These are phyloP conservation scores for Cepaea hortensis DNA, from an alignment of 2,888 invertebrate genomes.

Conservation along the genomic window DNA sequence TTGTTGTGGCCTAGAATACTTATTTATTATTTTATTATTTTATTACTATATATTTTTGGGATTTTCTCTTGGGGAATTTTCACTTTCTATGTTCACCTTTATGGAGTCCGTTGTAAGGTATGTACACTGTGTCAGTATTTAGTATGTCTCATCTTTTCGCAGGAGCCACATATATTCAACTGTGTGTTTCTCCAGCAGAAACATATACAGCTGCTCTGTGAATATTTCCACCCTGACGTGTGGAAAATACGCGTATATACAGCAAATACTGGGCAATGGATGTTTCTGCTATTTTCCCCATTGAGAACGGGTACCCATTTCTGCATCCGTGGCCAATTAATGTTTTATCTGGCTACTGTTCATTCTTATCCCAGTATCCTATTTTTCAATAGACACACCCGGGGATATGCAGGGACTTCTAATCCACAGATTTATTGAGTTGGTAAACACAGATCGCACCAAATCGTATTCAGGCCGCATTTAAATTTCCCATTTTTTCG, in stretches of 20 bases:
- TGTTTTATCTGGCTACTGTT: background rate
- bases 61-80: too few relatives aligned
- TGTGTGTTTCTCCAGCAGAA: too few relatives aligned
- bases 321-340: background rate
- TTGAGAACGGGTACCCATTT: background rate
- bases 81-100: too few relatives aligned
- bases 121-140: too few relatives aligned
- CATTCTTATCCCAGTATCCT: conserved; percentile 11
- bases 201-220: too few relatives aligned
- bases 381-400: background rate
- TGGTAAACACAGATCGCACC: conserved; percentile 3
- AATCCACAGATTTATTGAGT: background rate
- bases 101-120: too few relatives aligned
- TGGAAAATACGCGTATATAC: conserved; percentile 14
- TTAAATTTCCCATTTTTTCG: background rate
- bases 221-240: too few relatives aligned
- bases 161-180: too few relatives aligned
- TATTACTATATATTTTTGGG: too few relatives aligned
- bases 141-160: too few relatives aligned
- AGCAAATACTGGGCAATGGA: background rate
- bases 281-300: background rate
- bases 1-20: too few relatives aligned
- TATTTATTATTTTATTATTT: too few relatives aligned
- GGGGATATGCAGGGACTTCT: background rate
- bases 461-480: background rate